Percentiles rank a stretch among this genome's conserved stretches.
Conservation (phyloP, 2,113 vertebrate species). For the Sinocyclocheilus anophthalmus region DNA sequence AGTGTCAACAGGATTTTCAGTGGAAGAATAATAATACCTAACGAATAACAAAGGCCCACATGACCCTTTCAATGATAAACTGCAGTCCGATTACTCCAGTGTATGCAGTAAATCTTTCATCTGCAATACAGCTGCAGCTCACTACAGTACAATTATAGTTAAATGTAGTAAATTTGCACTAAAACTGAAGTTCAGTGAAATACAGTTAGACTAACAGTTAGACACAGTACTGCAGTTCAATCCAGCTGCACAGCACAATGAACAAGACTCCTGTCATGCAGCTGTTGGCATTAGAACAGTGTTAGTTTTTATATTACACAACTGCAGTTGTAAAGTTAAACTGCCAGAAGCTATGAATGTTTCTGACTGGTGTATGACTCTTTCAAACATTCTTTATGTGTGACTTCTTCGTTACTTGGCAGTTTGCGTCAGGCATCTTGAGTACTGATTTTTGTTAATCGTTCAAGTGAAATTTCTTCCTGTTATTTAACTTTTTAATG, state of each 20-base stretch:
- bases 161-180: background rate
- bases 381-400: background rate
- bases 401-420: background rate
- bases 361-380: background rate
- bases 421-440: background rate
- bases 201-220: background rate
- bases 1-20: background rate
- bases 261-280: background rate
- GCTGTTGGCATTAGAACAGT: background rate
- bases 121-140: background rate
- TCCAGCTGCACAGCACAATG: background rate
- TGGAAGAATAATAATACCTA: background rate
- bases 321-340: slow-evolving; percentile 1
- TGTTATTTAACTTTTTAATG: no score
- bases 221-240: no score
- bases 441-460: background rate
- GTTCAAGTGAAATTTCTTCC: no score
- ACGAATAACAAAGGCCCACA: background rate
- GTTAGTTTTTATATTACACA: background rate
- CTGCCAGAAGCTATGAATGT: background rate
- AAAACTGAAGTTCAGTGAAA: background rate
- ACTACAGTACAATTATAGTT: background rate
- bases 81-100: background rate
- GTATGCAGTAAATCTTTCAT: background rate
- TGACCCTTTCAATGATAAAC: background rate